A percentile compares a stretch with the other conserved stretches of the same genome.
These are phyloP conservation scores for Palythoa grandiflora DNA, from an alignment of 92 coral and sea anemone species.

Conservation along the genomic window DNA sequence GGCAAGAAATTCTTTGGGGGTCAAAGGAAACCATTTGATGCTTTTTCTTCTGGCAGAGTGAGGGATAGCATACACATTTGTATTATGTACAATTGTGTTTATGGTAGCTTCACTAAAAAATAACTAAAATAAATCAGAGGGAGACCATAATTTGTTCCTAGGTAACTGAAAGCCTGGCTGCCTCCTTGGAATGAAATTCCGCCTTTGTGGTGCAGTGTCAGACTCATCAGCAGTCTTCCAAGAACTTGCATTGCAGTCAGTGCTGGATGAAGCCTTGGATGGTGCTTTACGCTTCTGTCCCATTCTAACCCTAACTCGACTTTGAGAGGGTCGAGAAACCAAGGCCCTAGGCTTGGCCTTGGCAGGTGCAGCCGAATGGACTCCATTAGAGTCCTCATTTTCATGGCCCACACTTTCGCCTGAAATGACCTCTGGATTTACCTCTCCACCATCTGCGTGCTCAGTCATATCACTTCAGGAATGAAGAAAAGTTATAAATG, in stretches of 20 bases:
- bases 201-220: constrained; percentile 28
- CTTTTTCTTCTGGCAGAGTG: constrained; percentile 22
- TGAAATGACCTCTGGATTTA: too few relatives aligned
- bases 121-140: constrained; percentile 40
- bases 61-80: constrained; percentile 32
- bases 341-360: too few relatives aligned
- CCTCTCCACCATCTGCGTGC: too few relatives aligned
- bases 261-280: too few relatives aligned
- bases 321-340: too few relatives aligned
- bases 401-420: too few relatives aligned
- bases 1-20: constrained; percentile 41
- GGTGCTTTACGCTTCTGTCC: too few relatives aligned
- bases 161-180: constrained; percentile 57
- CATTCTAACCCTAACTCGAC: too few relatives aligned
- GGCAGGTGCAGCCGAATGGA: too few relatives aligned
- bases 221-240: constrained; percentile 28
- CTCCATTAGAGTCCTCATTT: too few relatives aligned
- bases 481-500: too few relatives aligned
- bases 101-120: constrained; percentile 33
- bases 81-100: constrained; percentile 45
- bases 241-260: background rate
- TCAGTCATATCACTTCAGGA: too few relatives aligned
- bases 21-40: constrained; percentile 42
- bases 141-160: constrained; percentile 51
- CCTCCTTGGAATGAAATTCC: constrained; percentile 43